Evolutionary conservation across 1,140 invertebrate species (phyloP).

Genomic region (Limonius californicus): DNA sequence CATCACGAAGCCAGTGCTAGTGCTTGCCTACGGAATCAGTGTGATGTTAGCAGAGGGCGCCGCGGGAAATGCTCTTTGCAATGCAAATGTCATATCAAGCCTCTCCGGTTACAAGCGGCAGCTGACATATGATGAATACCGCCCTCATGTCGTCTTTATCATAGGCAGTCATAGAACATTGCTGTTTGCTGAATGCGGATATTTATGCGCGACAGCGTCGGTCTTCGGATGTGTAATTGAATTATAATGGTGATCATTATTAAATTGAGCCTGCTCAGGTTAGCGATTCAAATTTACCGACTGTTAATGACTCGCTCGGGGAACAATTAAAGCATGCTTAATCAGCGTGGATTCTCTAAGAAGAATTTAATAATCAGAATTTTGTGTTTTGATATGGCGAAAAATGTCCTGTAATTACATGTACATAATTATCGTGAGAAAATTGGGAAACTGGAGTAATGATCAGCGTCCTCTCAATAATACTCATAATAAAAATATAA

Average conservation of each 20-base stretch:
- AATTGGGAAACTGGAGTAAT: too few relatives aligned
- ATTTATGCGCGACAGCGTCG: not conserved
- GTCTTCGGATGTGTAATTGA: not conserved
- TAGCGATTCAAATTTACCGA: not conserved
- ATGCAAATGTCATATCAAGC: not conserved
- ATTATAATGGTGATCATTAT: not conserved
- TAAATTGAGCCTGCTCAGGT: not conserved
- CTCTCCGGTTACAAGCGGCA: constrained; percentile 1
- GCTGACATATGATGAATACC: not conserved
- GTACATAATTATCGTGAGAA: too few relatives aligned
- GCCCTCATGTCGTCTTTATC: not conserved
- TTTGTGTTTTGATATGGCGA: too few relatives aligned
- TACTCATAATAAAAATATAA: too few relatives aligned
- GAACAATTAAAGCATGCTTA: not conserved
- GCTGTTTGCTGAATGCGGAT: not conserved
- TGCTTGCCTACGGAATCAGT: not conserved
- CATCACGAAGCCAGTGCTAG: not conserved
- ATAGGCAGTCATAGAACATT: not conserved
- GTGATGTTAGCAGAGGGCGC: not conserved
- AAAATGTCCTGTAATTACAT: too few relatives aligned
- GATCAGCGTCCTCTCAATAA: too few relatives aligned
- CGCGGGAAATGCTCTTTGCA: not conserved
- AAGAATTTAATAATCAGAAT: too few relatives aligned
- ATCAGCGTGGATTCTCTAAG: too few relatives aligned
- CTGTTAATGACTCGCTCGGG: not conserved